phyloP scores from a whole-genome alignment of 37 sponge, comb jelly and placozoan species.

The Haliclona indistincta region DNA sequence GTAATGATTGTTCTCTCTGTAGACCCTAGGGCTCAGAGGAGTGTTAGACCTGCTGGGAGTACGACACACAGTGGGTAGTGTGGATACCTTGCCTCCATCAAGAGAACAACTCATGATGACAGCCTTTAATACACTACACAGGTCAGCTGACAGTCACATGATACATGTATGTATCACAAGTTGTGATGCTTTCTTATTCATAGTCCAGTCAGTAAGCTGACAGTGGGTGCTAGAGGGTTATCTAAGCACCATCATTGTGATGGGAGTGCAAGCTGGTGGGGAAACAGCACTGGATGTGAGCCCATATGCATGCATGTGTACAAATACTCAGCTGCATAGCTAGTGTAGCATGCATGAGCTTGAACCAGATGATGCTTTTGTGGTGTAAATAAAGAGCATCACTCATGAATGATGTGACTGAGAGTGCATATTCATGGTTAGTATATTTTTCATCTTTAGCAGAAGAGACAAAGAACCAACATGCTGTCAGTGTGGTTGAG shows the following conservation, averaged over 20 bases:
- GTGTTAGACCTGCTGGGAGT: constrained; percentile 73
- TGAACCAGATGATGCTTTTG: neutral
- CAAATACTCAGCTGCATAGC: too few relatives aligned
- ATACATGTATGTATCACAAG: neutral
- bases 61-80: constrained; percentile 65
- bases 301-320: too few relatives aligned
- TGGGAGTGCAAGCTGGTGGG: constrained; percentile 75
- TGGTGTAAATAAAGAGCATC: neutral
- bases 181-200: neutral
- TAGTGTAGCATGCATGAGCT: neutral
- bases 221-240: constrained; percentile 76
- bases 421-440: neutral
- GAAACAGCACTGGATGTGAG: constrained; percentile 68
- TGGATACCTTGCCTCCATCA: constrained; percentile 49
- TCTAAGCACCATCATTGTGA: constrained; percentile 81
- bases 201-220: constrained; percentile 53
- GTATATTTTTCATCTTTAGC: constrained; percentile 2
- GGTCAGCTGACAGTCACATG: too few relatives aligned
- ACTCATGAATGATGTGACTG: too few relatives aligned
- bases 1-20: too few relatives aligned
- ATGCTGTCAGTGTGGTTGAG: constrained; percentile 37
- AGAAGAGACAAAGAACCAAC: constrained; percentile 69
- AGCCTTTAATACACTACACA: constrained; percentile 39
- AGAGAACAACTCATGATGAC: constrained; percentile 31
- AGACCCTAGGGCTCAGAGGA: constrained; percentile 59